Evolutionary conservation across 2,113 vertebrate genomes (phyloP).

Genomic region (Myanophis thanlyinensis): DNA sequence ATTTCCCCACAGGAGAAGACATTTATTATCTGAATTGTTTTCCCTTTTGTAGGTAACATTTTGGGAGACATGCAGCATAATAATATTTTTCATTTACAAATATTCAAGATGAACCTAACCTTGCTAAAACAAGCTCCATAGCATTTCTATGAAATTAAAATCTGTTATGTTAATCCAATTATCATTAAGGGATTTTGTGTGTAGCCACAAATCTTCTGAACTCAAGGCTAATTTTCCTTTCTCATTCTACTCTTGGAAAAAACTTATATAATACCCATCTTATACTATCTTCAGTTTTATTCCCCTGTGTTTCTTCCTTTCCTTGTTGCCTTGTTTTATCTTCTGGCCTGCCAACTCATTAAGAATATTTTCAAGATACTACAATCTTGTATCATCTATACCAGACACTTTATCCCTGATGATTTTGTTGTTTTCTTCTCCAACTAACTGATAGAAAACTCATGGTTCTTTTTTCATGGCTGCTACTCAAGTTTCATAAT

Average conservation of each 20-base stretch:
- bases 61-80: background rate
- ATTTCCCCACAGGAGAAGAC: background rate
- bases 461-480: background rate
- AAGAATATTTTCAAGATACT: background rate
- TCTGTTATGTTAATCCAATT: background rate
- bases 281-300: background rate
- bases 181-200: background rate
- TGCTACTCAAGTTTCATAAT: background rate
- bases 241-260: background rate
- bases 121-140: background rate
- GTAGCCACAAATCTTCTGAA: background rate
- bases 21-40: background rate
- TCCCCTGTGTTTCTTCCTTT: background rate
- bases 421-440: background rate
- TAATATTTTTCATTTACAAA: background rate
- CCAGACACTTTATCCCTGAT: background rate
- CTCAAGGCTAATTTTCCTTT: background rate
- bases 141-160: background rate
- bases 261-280: background rate
- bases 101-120: background rate
- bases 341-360: background rate
- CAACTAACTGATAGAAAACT: background rate
- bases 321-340: background rate
- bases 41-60: background rate
- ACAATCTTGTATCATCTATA: background rate